phyloP scores from a whole-genome alignment of 2,888 invertebrate genomes.

The Oxytorus armatus region DNA sequence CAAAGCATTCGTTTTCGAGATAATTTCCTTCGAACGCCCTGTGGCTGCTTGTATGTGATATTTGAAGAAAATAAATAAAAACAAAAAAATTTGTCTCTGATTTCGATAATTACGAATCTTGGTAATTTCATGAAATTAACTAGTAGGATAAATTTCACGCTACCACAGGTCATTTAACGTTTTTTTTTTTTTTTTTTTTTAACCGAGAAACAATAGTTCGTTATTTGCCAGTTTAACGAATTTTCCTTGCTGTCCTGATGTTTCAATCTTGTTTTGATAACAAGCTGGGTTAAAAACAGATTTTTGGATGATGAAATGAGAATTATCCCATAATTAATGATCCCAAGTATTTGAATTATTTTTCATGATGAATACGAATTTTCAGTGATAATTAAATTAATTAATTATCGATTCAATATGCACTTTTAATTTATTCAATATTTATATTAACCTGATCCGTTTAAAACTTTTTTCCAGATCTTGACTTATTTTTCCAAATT shows the following conservation, averaged over 20 bases:
- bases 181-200: slow-evolving; percentile 48
- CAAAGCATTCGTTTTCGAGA: slow-evolving; percentile 69
- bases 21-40: slow-evolving; percentile 64
- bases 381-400: neutral
- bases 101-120: neutral
- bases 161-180: slow-evolving; percentile 63
- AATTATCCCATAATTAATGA: no score
- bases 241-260: neutral
- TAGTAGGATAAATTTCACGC: neutral
- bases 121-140: no score
- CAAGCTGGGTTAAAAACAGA: no score
- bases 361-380: no score
- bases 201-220: slow-evolving; percentile 53
- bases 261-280: no score
- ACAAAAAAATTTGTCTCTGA: neutral
- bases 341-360: no score
- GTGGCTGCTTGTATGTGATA: slow-evolving; percentile 30
- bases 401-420: neutral
- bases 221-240: slow-evolving; percentile 60
- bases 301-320: no score
- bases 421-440: neutral
- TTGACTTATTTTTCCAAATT: no score
- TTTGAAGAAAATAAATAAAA: neutral
- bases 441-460: no score
- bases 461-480: no score